These are phyloP conservation scores for Sicus ferrugineus DNA, from an alignment of 2,888 invertebrate species.

Conservation along the genomic window DNA sequence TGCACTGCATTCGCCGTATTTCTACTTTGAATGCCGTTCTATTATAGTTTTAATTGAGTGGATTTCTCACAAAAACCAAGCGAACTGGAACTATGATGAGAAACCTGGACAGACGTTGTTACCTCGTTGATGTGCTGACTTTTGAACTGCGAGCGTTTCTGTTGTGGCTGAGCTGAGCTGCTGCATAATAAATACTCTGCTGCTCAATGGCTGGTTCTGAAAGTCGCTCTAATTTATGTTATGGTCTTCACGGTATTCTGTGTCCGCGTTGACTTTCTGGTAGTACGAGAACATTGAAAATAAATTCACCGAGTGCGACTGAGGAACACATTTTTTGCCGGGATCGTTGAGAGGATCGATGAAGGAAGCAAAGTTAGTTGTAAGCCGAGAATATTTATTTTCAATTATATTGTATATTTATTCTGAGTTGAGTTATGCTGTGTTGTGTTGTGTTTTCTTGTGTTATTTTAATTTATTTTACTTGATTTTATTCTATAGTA, in stretches of 20 bases:
- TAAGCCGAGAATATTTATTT: too few relatives aligned
- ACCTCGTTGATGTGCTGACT: constrained; percentile 17
- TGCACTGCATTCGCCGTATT: too few relatives aligned
- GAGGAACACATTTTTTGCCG: too few relatives aligned
- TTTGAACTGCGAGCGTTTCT: constrained; percentile 14
- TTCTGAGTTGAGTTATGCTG: too few relatives aligned
- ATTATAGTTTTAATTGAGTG: constrained; percentile 24
- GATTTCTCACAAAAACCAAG: neutral
- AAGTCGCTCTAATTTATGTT: neutral
- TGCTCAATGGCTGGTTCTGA: neutral
- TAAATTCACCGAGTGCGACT: too few relatives aligned
- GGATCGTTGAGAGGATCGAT: too few relatives aligned
- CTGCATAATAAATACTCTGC: constrained; percentile 1
- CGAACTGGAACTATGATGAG: neutral
- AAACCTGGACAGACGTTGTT: neutral
- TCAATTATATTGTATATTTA: too few relatives aligned
- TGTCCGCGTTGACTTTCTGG: neutral
- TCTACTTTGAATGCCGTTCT: neutral
- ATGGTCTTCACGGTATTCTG: neutral
- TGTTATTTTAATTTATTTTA: too few relatives aligned
- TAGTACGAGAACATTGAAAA: neutral
- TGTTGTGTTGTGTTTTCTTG: too few relatives aligned
- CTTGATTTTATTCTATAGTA: too few relatives aligned
- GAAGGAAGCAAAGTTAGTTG: too few relatives aligned
- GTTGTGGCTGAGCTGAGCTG: neutral